Conservation (phyloP, 2,113 vertebrate genomes). For the Xiphophorus hellerii region DNA sequence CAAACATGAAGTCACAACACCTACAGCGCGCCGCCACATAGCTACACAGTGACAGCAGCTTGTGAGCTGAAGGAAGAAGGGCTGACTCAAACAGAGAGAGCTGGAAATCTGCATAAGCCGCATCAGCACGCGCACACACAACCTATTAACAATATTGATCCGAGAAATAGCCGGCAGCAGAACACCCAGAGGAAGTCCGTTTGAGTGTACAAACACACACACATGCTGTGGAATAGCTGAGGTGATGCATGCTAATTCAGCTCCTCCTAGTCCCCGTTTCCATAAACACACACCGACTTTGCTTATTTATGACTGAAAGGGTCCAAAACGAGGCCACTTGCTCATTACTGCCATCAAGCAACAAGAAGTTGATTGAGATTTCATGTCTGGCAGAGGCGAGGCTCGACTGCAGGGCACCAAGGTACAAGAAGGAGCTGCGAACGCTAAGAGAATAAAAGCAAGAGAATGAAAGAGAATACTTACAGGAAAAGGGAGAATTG, state of each 20-base stretch:
- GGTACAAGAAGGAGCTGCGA: constrained; percentile 37
- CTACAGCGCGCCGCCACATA: constrained; percentile 23
- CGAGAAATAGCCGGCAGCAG: constrained; percentile 40
- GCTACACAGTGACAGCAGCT: constrained; percentile 10
- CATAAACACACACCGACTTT: constrained; percentile 39
- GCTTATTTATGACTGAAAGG: constrained; percentile 48
- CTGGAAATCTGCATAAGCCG: constrained; percentile 45
- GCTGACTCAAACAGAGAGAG: constrained; percentile 40
- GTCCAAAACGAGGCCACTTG: constrained; percentile 31
- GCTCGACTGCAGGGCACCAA: constrained; percentile 39
- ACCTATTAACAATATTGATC: constrained; percentile 65
- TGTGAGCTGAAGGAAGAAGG: constrained; percentile 26
- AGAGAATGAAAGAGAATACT: constrained; percentile 76
- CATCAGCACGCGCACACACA: constrained; percentile 35
- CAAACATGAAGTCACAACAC: constrained; percentile 47
- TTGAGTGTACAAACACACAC: constrained; percentile 26
- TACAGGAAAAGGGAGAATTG: constrained; percentile 72
- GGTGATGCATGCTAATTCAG: constrained; percentile 60
- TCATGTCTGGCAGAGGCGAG: constrained; percentile 34
- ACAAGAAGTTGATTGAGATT: constrained; percentile 58
- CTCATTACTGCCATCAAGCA: constrained; percentile 49
- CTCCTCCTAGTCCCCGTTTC: constrained; percentile 28
- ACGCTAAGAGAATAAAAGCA: constrained; percentile 59
- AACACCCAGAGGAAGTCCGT: constrained; percentile 54
- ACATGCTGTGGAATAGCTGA: constrained; percentile 29